Percentiles rank a stretch among this genome's conserved stretches.
Evolutionary conservation across 1,140 invertebrate species (phyloP).

Genomic region (Rhagoletis zephyria): DNA sequence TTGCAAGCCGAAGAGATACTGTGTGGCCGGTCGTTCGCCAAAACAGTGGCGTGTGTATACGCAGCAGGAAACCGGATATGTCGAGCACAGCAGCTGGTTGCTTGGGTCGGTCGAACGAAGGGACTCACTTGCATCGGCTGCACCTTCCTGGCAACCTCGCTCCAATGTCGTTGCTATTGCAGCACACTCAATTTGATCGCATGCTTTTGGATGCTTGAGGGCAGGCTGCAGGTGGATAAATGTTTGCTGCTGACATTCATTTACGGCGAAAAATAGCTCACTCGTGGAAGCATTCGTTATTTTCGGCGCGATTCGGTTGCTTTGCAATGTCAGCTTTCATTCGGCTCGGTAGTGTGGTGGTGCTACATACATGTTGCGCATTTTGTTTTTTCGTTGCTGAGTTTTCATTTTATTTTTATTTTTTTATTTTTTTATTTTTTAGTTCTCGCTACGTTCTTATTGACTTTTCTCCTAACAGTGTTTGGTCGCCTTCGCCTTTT

Average conservation of each 20-base stretch:
- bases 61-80: constrained; percentile 48
- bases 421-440: background rate
- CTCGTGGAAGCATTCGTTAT: background rate
- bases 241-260: constrained; percentile 23
- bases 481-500: background rate
- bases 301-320: background rate
- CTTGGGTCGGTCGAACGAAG: background rate
- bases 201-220: constrained; percentile 27
- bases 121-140: constrained; percentile 12
- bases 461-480: background rate
- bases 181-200: constrained; percentile 36
- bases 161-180: background rate
- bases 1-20: constrained; percentile 12
- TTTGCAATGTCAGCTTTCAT: background rate
- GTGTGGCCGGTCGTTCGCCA: background rate
- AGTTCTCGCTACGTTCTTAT: background rate
- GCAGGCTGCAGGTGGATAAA: constrained; percentile 48
- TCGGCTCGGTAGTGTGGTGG: background rate
- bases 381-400: background rate
- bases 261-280: background rate
- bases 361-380: background rate
- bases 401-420: background rate
- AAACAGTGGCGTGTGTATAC: background rate
- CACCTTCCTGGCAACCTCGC: constrained; percentile 27
- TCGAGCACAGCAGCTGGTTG: constrained; percentile 13